These are phyloP conservation scores for Acrossocheilus wenchowensis DNA, from an alignment of 2,797 vertebrate species.

Conservation along the genomic window DNA sequence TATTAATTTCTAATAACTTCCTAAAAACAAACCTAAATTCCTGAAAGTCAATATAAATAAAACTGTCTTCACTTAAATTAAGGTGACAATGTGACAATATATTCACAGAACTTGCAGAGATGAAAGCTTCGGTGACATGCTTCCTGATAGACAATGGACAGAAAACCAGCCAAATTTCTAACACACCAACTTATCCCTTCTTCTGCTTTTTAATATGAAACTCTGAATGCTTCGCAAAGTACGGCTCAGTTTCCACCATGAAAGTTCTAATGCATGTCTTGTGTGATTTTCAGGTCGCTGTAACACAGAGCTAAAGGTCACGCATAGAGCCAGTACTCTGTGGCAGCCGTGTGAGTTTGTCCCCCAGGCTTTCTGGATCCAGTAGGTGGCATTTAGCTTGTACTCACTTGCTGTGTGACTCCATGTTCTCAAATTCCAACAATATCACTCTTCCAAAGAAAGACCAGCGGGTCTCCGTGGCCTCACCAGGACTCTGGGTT, in stretches of 20 bases:
- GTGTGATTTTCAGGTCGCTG: constrained; percentile 37
- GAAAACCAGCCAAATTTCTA: background rate
- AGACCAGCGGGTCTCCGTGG: constrained; percentile 34
- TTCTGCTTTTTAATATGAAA: background rate
- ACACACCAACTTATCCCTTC: background rate
- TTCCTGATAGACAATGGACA: background rate
- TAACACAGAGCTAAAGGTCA: constrained; percentile 45
- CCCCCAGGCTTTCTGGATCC: constrained; percentile 37
- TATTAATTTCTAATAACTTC: background rate
- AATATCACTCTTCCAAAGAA: constrained; percentile 47
- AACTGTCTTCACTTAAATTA: background rate
- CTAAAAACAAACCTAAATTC: background rate
- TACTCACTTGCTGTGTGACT: constrained; percentile 38
- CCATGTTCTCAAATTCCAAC: constrained; percentile 37
- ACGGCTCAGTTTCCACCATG: background rate
- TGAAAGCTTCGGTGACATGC: background rate
- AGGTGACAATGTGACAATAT: background rate
- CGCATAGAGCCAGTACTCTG: constrained; percentile 12
- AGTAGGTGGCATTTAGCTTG: constrained; percentile 47
- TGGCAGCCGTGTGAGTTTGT: constrained; percentile 37
- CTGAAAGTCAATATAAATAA: background rate
- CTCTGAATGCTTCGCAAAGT: background rate
- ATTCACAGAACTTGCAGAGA: background rate
- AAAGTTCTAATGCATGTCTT: constrained; percentile 14
- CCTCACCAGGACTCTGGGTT: constrained; percentile 37